phyloP scores from a whole-genome alignment of 2,797 vertebrate genomes.

The Morus bassanus region DNA sequence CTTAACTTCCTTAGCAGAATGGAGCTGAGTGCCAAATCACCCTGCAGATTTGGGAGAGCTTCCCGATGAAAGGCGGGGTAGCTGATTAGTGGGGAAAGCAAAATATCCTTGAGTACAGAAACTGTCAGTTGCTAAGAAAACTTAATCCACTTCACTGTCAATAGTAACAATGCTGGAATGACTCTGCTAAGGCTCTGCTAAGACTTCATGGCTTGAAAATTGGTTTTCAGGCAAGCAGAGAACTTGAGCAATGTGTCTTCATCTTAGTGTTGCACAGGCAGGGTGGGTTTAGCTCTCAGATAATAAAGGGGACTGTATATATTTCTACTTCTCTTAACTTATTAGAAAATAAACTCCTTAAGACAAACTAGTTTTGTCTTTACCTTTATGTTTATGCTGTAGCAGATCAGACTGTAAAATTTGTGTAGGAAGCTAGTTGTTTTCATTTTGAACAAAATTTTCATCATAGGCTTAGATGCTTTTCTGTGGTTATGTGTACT shows the following conservation, averaged over 20 bases:
- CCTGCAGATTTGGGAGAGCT: slow-evolving; percentile 11
- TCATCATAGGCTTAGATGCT: background rate
- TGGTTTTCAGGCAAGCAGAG: background rate
- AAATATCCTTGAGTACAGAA: slow-evolving; percentile 16
- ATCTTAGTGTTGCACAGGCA: background rate
- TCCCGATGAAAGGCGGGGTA: background rate
- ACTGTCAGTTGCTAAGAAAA: slow-evolving; percentile 4
- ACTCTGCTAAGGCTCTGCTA: background rate
- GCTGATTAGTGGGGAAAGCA: slow-evolving; percentile 12
- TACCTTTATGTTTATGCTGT: background rate
- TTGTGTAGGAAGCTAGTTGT: background rate
- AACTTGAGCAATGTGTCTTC: background rate
- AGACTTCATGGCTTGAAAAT: background rate
- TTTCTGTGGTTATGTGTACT: background rate
- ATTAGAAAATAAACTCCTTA: background rate
- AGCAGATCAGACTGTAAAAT: background rate
- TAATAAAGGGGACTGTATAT: background rate
- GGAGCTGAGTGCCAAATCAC: slow-evolving; percentile 6
- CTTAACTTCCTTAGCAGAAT: slow-evolving; percentile 9
- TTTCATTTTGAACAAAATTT: background rate
- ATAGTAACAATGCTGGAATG: background rate
- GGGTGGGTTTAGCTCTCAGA: background rate
- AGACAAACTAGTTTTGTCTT: background rate
- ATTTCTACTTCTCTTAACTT: background rate
- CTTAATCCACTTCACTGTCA: slow-evolving; percentile 34